Evolutionary conservation across 2,113 vertebrate species (phyloP).

Genomic region (Otis tarda): DNA sequence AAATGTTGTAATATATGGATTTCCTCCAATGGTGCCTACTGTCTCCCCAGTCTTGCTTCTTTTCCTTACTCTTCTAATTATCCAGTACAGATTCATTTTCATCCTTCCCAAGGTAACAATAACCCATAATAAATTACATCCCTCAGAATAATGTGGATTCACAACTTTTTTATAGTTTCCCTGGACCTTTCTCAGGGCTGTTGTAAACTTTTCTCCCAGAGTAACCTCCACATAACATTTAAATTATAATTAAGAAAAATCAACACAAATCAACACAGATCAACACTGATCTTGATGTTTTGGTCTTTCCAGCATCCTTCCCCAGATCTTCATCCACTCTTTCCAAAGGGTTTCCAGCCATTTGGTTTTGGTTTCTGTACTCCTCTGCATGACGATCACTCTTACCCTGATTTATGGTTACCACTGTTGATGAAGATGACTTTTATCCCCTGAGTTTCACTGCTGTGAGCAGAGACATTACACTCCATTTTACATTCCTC

Average conservation of each 20-base stretch:
- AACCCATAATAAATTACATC: neutral
- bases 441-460: neutral
- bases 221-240: neutral
- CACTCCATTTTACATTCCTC: neutral
- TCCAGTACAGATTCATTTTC: neutral
- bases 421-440: neutral
- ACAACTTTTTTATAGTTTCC: neutral
- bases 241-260: neutral
- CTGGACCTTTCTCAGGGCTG: neutral
- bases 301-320: neutral
- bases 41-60: neutral
- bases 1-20: neutral
- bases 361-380: neutral
- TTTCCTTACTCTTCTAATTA: neutral
- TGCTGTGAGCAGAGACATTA: neutral
- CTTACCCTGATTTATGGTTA: neutral
- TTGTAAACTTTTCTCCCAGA: neutral
- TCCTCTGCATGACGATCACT: neutral
- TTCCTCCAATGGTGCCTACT: neutral
- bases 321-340: neutral
- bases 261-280: too few relatives aligned
- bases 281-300: too few relatives aligned
- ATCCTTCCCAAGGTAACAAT: neutral
- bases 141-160: neutral
- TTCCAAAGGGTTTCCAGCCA: neutral